Percentiles rank a stretch among this genome's conserved stretches.
Evolutionary conservation across 2,113 vertebrate species (phyloP).

Genomic region (Mastomys coucha): DNA sequence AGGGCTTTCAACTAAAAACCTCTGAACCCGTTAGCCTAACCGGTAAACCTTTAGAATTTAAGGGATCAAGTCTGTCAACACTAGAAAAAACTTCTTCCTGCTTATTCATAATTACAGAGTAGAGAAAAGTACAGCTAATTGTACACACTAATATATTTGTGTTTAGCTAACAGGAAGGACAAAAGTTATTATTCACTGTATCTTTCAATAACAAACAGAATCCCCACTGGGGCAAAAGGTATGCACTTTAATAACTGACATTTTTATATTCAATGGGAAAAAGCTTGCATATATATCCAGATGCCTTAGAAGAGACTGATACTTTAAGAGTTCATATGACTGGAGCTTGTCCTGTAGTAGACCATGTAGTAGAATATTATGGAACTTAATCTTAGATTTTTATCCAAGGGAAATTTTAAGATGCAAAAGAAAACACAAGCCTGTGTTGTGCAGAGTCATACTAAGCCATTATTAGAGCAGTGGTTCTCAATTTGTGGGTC

Average conservation of each 20-base stretch:
- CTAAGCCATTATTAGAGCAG: not conserved
- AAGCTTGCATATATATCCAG: not conserved
- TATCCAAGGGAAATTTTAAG: not conserved
- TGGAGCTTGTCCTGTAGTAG: not conserved
- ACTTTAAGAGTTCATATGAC: not conserved
- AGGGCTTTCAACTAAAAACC: not conserved
- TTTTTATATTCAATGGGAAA: not conserved
- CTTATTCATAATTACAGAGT: not conserved
- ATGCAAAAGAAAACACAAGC: not conserved
- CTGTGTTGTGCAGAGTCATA: not conserved
- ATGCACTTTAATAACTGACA: not conserved
- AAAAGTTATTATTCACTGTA: not conserved
- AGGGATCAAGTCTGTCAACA: not conserved
- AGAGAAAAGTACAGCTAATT: not conserved
- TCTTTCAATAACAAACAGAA: not conserved
- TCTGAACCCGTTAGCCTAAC: not conserved
- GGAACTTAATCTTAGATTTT: not conserved
- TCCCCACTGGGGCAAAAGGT: not conserved
- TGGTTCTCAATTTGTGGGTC: not conserved
- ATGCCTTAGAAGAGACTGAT: not conserved
- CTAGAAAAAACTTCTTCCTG: not conserved
- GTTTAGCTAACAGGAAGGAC: slow-evolving; percentile 24
- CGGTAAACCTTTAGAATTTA: not conserved
- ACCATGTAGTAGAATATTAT: not conserved
- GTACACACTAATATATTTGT: not conserved